Percentiles rank a stretch among this genome's conserved stretches.
These are phyloP conservation scores for Tridacna gigas DNA, from an alignment of 2,888 invertebrate species.

Conservation along the genomic window DNA sequence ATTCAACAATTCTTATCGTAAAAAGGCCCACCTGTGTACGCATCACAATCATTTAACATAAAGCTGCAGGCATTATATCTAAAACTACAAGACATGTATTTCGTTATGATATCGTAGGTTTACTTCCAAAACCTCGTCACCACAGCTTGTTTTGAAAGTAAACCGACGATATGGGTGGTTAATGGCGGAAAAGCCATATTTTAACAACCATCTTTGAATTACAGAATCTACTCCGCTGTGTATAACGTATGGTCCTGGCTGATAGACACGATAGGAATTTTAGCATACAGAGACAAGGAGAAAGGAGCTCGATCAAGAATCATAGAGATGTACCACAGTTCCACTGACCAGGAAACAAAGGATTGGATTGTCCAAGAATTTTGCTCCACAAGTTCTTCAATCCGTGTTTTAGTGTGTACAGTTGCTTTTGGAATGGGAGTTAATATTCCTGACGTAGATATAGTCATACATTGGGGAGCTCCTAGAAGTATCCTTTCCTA, in stretches of 20 bases:
- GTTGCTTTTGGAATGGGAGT: constrained; percentile 63
- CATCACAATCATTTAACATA: no score
- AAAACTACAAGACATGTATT: no score
- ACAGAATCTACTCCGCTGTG: constrained; percentile 14
- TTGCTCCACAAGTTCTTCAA: not conserved
- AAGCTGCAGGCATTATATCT: no score
- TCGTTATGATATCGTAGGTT: no score
- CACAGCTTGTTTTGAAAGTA: no score
- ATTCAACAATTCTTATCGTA: no score
- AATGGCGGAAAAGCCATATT: no score
- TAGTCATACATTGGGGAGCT: constrained; percentile 55
- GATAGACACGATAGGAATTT: not conserved
- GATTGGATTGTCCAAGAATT: constrained; percentile 40
- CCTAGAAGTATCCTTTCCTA: constrained; percentile 31
- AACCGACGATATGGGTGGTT: no score
- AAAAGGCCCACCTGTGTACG: no score
- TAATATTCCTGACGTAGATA: constrained; percentile 49
- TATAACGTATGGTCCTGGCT: constrained; percentile 27
- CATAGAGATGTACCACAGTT: constrained; percentile 54
- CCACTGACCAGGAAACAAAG: constrained; percentile 40
- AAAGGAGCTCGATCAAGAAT: constrained; percentile 9
- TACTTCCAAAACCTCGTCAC: no score
- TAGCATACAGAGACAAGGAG: not conserved
- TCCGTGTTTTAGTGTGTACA: constrained; percentile 47
- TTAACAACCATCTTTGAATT: no score